Evolutionary conservation across 2,797 vertebrate genomes (phyloP).

Genomic region (Pangasius sanitwongsei): DNA sequence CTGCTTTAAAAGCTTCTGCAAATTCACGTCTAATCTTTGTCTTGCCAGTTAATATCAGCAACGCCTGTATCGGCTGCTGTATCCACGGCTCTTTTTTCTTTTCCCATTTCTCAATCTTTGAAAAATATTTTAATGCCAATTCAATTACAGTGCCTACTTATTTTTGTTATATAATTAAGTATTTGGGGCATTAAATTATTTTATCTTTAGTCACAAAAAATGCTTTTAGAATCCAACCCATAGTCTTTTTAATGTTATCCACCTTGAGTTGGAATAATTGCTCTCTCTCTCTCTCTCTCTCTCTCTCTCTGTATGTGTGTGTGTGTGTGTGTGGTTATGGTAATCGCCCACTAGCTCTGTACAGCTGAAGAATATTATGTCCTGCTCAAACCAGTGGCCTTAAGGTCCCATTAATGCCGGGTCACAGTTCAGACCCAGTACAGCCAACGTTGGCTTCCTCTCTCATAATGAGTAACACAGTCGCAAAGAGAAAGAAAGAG

Average conservation of each 20-base stretch:
- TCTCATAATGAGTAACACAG: background rate
- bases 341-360: background rate
- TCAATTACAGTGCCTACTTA: background rate
- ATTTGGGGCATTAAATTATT: background rate
- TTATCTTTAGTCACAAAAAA: background rate
- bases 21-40: background rate
- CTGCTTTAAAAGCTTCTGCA: background rate
- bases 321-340: background rate
- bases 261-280: background rate
- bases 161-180: background rate
- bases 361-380: background rate
- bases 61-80: background rate
- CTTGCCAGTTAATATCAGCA: background rate
- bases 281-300: background rate
- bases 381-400: background rate
- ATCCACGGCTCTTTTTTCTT: background rate
- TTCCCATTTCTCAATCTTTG: background rate
- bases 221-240: background rate
- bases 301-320: background rate
- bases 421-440: slow-evolving; percentile 43
- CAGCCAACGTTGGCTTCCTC: slow-evolving; percentile 27
- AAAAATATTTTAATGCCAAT: background rate
- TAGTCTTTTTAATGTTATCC: background rate
- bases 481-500: slow-evolving; percentile 28
- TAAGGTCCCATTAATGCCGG: slow-evolving; percentile 20